Percentiles rank a stretch among this genome's conserved stretches.
Conservation (phyloP, 2,113 vertebrate species). For the Sakesphorus luctuosus region DNA sequence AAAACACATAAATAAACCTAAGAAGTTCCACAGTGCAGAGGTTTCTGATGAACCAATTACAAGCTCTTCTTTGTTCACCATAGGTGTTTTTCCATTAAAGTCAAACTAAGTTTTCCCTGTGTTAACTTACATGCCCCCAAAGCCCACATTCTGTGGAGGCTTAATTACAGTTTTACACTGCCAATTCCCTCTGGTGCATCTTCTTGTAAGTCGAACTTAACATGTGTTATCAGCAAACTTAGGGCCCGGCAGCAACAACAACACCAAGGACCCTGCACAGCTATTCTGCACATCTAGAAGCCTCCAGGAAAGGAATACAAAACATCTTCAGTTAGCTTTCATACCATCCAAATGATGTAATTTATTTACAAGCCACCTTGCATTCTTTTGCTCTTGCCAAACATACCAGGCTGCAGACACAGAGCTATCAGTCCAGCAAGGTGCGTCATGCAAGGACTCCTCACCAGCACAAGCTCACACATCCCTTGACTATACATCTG, state of each 20-base stretch:
- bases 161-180: slow-evolving; percentile 53
- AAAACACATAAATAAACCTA: background rate
- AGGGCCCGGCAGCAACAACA: slow-evolving; percentile 24
- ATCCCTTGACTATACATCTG: background rate
- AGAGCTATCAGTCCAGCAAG: background rate
- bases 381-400: background rate
- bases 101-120: slow-evolving; percentile 3
- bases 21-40: background rate
- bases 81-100: slow-evolving; percentile 24
- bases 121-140: slow-evolving; percentile 34
- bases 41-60: background rate
- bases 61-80: background rate
- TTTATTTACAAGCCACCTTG: slow-evolving; percentile 50
- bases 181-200: slow-evolving; percentile 23
- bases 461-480: background rate
- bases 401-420: background rate
- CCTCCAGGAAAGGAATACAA: slow-evolving; percentile 54
- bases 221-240: slow-evolving; percentile 43
- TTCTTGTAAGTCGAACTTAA: background rate
- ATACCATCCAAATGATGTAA: slow-evolving; percentile 31
- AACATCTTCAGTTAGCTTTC: slow-evolving; percentile 41
- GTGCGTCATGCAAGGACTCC: background rate
- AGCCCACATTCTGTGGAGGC: slow-evolving; percentile 3
- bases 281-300: slow-evolving; percentile 16
- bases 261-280: background rate